A percentile compares a stretch with the other conserved stretches of the same genome.
These are phyloP conservation scores for Hoplostethus atlanticus DNA, from an alignment of 2,797 vertebrate genomes.

Conservation along the genomic window DNA sequence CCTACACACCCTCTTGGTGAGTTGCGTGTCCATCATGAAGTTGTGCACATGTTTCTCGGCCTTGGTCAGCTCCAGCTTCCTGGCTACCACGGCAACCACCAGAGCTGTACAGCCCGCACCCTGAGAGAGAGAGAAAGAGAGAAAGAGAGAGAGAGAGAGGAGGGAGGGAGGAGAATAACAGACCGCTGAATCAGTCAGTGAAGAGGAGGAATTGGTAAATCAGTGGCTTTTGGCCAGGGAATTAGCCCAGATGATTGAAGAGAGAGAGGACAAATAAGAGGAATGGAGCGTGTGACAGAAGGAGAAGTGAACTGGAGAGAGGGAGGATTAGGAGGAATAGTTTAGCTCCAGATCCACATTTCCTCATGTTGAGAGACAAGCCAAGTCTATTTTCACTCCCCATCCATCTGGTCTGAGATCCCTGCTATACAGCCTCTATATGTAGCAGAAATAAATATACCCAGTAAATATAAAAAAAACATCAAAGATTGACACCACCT, in stretches of 20 bases:
- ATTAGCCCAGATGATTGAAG: slow-evolving; percentile 68
- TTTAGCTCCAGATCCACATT: slow-evolving; percentile 70
- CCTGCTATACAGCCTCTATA: slow-evolving; percentile 62
- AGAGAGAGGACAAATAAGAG: slow-evolving; percentile 65
- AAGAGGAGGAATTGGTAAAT: slow-evolving; percentile 63
- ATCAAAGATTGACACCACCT: slow-evolving; percentile 65
- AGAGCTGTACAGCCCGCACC: slow-evolving; percentile 95
- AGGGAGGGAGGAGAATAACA: slow-evolving; percentile 41
- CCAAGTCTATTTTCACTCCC: slow-evolving; percentile 79
- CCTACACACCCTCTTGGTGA: slow-evolving; percentile 94
- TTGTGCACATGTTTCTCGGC: slow-evolving; percentile 98
- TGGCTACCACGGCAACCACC: slow-evolving; percentile 98
- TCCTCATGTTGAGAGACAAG: slow-evolving; percentile 66
- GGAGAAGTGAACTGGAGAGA: slow-evolving; percentile 62
- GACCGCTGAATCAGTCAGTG: slow-evolving; percentile 61
- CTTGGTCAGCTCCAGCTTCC: slow-evolving; percentile 98
- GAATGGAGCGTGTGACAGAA: slow-evolving; percentile 55
- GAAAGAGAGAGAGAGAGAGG: slow-evolving; percentile 36
- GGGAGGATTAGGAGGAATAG: slow-evolving; percentile 66
- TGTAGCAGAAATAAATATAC: slow-evolving; percentile 45
- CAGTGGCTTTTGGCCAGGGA: slow-evolving; percentile 54
- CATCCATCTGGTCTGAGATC: slow-evolving; percentile 80
- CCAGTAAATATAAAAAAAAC: slow-evolving; percentile 39
- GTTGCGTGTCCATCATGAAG: slow-evolving; percentile 99
- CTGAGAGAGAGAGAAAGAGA: slow-evolving; percentile 72